Base-by-base conservation (phyloP, 1,140 invertebrate species). In the Chrysomallon squamiferum region DNA sequence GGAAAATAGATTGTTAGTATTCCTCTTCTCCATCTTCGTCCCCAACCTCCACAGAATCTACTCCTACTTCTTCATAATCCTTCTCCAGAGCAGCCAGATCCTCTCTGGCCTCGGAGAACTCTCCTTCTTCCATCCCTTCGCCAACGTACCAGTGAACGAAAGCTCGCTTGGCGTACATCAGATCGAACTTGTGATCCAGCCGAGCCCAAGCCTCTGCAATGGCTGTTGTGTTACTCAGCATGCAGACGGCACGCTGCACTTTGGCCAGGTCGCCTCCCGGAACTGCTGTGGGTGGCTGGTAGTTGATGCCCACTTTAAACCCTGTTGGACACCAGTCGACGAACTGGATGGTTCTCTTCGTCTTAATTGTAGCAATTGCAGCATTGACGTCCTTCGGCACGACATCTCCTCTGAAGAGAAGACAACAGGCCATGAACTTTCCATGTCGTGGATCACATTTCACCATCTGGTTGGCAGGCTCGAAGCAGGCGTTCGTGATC, bases 401-500 rank as follows among this genome's bases (percentile, higher is more conserved):
- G 18, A 84, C 83, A 61, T 84, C 83, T 35, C 83, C 83, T 22
- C 83, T 65, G 62, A 79, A 84, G 38, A 84, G 62, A 70, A 84
- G 68, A 65, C 83, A 84, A 56, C 81, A 77, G 6, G 92, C 92
- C 93, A 95, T 95, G 88, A 94, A 95, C 49, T 52, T 65, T 11
- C 9, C 27, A 32, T 72, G 54, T 73, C 74, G 64, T 73, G 75
- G 71, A 72, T 75, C 92, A 84, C 93, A 95, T 84, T 94, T 95
- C n/a, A 95, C 93, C 93, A 95, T 94, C 88, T 94, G 93, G 87
- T 93, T 95, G 73, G 90, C 89, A 30, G 92, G 91, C 80, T 94
- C 92, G 85, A 95, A 95, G 84, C 92, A 94, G 15, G 92, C 74
- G 29, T 78, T 75, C 43, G 80, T 80, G 33, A 95, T 94, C 82